Evolutionary conservation across 2,113 vertebrate genomes (phyloP).

Genomic region (Amphilophus citrinellus): DNA sequence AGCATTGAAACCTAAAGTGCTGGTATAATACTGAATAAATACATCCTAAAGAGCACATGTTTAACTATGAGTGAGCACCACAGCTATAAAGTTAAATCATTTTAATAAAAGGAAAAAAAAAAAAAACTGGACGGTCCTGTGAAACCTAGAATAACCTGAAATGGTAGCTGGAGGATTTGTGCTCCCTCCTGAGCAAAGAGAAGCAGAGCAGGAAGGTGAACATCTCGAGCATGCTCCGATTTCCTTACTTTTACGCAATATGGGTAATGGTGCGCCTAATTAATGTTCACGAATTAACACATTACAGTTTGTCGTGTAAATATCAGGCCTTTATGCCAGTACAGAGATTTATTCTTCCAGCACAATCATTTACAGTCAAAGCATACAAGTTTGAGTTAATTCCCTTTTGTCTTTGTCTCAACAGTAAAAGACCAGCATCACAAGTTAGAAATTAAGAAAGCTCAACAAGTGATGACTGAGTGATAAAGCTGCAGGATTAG

Average conservation of each 20-base stretch:
- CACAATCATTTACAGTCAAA: neutral
- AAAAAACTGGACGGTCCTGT: neutral
- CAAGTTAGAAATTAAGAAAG: neutral
- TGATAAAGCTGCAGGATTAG: slow-evolving; percentile 22
- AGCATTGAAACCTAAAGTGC: neutral
- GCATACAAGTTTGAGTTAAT: neutral
- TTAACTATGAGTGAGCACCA: neutral
- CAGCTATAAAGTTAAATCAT: slow-evolving; percentile 20
- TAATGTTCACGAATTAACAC: slow-evolving; percentile 28
- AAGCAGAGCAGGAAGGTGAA: neutral
- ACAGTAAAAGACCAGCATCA: neutral
- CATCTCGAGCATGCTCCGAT: slow-evolving; percentile 2
- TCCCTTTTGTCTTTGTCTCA: neutral
- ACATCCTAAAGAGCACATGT: neutral
- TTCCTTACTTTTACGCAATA: neutral
- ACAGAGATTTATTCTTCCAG: neutral
- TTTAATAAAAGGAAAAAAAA: neutral
- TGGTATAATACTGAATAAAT: neutral
- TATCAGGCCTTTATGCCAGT: neutral
- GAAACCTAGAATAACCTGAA: slow-evolving; percentile 17
- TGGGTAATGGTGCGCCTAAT: slow-evolving; percentile 4
- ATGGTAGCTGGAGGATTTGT: slow-evolving; percentile 12
- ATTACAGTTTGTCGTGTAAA: neutral
- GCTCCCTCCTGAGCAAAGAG: neutral
- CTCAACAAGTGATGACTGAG: slow-evolving; percentile 35